A percentile compares a stretch with the other conserved stretches of the same genome.
Conservation (phyloP, 2,888 invertebrate species). For the Agriopis aurantiaria region DNA sequence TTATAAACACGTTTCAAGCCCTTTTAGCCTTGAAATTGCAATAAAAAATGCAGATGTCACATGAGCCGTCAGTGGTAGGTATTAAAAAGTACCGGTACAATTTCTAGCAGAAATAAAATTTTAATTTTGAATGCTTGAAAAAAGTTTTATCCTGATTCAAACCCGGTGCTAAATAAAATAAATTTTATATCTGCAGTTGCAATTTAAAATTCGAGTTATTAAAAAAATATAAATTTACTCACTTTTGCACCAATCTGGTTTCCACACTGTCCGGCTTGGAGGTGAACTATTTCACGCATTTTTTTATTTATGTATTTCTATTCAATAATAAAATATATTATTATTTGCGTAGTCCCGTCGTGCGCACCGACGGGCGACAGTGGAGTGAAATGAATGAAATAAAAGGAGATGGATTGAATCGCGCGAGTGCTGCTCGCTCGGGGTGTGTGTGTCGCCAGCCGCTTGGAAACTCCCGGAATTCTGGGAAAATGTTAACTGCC, state of each 20-base stretch:
- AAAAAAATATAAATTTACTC: constrained; percentile 58
- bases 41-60: constrained; percentile 16
- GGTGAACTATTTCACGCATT: constrained; percentile 94
- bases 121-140: not conserved
- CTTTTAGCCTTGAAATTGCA: constrained; percentile 19
- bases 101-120: not conserved
- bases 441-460: constrained; percentile 71
- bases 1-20: constrained; percentile 6
- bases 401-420: constrained; percentile 60
- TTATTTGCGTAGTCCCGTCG: constrained; percentile 48
- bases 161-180: not conserved
- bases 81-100: not conserved
- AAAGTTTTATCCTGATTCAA: not conserved
- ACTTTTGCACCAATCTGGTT: constrained; percentile 92
- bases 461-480: constrained; percentile 48
- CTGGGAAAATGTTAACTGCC: constrained; percentile 41
- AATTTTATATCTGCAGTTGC: not conserved
- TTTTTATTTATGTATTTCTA: constrained; percentile 52
- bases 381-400: constrained; percentile 65
- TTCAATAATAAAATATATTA: constrained; percentile 54
- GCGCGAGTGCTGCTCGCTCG: constrained; percentile 58
- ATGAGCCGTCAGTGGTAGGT: constrained; percentile 19
- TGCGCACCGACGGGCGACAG: constrained; percentile 64
- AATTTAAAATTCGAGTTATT: constrained; percentile 45
- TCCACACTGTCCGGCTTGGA: constrained; percentile 94